These are phyloP conservation scores for Eulithis prunata DNA, from an alignment of 2,888 invertebrate genomes.

Conservation along the genomic window DNA sequence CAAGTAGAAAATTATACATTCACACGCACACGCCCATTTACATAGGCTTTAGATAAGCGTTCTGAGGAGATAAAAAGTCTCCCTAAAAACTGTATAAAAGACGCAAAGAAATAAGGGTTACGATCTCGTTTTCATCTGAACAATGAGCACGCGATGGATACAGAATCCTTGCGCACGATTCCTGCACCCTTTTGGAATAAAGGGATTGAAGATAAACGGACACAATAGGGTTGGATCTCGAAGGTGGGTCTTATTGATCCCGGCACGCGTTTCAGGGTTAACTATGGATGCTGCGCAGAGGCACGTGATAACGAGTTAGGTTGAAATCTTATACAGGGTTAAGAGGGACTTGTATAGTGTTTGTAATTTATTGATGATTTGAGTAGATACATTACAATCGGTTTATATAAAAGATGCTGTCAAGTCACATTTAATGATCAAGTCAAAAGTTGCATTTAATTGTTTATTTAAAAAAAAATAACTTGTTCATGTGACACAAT, in stretches of 20 bases:
- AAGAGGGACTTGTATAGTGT: constrained; percentile 22
- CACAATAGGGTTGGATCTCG: constrained; percentile 61
- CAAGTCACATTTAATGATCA: too few relatives aligned
- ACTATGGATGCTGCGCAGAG: constrained; percentile 69
- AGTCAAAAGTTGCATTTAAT: too few relatives aligned
- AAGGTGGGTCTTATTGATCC: constrained; percentile 73
- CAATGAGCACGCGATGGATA: constrained; percentile 71
- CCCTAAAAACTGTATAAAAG: constrained; percentile 51
- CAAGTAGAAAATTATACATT: constrained; percentile 37
- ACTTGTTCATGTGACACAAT: too few relatives aligned
- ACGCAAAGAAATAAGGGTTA: constrained; percentile 61
- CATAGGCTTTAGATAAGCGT: constrained; percentile 42
- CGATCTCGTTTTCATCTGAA: constrained; percentile 65
- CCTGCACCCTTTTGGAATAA: constrained; percentile 75
- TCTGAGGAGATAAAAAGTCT: constrained; percentile 39
- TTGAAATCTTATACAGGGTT: constrained; percentile 42
- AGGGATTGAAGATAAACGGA: constrained; percentile 74
- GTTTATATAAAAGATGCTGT: too few relatives aligned
- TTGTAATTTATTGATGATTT: constrained; percentile 4
- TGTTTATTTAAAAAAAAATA: too few relatives aligned
- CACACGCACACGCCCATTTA: constrained; percentile 36
- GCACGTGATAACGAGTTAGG: constrained; percentile 62
- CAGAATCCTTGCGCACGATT: constrained; percentile 81
- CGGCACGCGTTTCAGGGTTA: constrained; percentile 79
- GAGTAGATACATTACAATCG: neutral